These are phyloP conservation scores for Acanthisitta chloris DNA, from an alignment of 2,113 vertebrate species.

Conservation along the genomic window DNA sequence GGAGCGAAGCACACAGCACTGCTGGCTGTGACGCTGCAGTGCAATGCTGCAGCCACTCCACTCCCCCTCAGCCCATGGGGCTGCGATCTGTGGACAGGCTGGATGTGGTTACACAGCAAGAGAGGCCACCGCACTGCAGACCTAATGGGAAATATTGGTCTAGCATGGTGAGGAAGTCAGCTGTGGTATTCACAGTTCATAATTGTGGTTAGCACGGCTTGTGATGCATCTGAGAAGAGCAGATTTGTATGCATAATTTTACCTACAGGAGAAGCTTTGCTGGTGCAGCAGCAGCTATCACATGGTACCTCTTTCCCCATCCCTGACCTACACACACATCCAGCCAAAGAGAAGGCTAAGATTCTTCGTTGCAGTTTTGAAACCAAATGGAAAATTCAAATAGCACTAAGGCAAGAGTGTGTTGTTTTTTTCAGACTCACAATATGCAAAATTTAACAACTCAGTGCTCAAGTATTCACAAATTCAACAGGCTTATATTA, in stretches of 20 bases:
- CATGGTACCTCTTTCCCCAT: neutral
- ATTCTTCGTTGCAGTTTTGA: neutral
- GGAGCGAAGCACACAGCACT: fast-evolving
- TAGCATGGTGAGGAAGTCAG: neutral
- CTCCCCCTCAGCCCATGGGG: fast-evolving
- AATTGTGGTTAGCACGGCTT: neutral
- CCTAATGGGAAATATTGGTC: neutral
- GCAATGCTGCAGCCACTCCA: fast-evolving
- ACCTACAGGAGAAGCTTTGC: neutral
- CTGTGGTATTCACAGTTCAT: neutral
- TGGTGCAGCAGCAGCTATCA: neutral
- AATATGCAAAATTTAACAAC: neutral
- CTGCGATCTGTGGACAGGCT: neutral
- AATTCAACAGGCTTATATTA: neutral
- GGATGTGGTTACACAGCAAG: neutral
- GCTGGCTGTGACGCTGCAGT: too few relatives aligned
- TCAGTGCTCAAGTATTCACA: neutral
- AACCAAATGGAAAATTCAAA: neutral
- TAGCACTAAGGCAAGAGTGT: neutral
- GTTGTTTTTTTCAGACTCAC: neutral
- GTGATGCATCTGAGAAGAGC: neutral
- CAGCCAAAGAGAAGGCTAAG: neutral
- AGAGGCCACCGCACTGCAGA: neutral
- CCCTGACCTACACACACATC: neutral
- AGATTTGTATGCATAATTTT: neutral